Evolutionary conservation across 2,888 invertebrate species (phyloP).

Genomic region (Pammene aurita): DNA sequence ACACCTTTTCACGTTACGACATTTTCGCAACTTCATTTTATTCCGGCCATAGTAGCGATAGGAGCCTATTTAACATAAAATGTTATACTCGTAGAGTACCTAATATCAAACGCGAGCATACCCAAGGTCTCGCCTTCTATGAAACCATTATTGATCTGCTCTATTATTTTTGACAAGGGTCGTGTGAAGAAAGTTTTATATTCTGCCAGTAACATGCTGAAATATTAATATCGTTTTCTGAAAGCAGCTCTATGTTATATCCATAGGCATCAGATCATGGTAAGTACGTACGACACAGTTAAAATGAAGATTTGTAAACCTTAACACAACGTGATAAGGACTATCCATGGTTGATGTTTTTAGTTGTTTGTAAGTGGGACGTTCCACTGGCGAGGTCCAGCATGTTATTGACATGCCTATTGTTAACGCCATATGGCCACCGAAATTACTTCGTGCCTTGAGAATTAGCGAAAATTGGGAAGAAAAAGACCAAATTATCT

Average conservation of each 20-base stretch:
- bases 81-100: constrained; percentile 19
- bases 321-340: neutral
- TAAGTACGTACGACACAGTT: constrained; percentile 46
- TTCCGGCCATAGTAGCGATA: neutral
- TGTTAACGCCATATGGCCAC: constrained; percentile 76
- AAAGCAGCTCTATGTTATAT: constrained; percentile 60
- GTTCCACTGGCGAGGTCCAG: constrained; percentile 72
- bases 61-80: constrained; percentile 26
- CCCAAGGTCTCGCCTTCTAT: constrained; percentile 17
- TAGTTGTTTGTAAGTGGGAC: constrained; percentile 62
- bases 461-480: constrained; percentile 60
- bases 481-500: constrained; percentile 12
- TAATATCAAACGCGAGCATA: constrained; percentile 19
- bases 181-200: constrained; percentile 34
- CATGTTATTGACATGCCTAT: constrained; percentile 81
- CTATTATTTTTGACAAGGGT: constrained; percentile 38
- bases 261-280: constrained; percentile 63
- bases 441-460: constrained; percentile 64
- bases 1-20: neutral
- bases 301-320: neutral
- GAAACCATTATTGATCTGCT: constrained; percentile 24
- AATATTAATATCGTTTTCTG: constrained; percentile 40
- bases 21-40: neutral
- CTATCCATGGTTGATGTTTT: neutral
- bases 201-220: constrained; percentile 24